Evolutionary conservation across 2,888 invertebrate species (phyloP), one percentile per base, ranked within the genome.

Genomic region (Sinopyrophorus schimmeli): DNA sequence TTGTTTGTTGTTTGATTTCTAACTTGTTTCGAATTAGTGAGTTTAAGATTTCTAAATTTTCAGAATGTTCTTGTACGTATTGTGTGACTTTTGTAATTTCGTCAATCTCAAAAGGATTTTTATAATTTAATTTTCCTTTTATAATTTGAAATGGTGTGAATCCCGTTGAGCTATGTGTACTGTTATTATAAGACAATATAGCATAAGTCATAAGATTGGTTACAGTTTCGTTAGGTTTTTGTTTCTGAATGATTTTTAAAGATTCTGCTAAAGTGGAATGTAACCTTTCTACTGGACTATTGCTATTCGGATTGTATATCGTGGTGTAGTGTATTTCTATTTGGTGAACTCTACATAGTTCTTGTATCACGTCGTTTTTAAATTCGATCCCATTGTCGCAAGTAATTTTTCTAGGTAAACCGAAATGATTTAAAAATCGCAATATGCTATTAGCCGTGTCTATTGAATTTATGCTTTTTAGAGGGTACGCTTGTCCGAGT

Each of bases 361-460:
- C 53, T 40, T 46, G 52, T 5, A 57, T 14, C n/a, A 49, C 18
- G 1, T 30, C 28, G 26, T 56, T 55, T 38, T 49, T 54, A 26
- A 52, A 61, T 53, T 58, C 56, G 3, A 35, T 34, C 0, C 54
- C 58, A 28, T 55, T 55, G 21, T 60, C 61, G 9, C 42, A 47
- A 4, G 58, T 52, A 6, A 55, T 58, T 47, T 47, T 39, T 17
- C 24, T 30, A 2, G 54, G 58, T 7, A 58, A 41, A 11, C 53
- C 41, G 14, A 44, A 50, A 27, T 54, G 52, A 1, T 50, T 49
- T 20, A 59, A 52, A 15, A 43, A 57, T 32, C 38, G 40, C 17
- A 60, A 39, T 9, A 60, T 11, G 10, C 43, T 57, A 17, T 51
- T 53, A 3, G 35, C 37, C 3, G 30, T 50, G 47, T 59, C 54